These are phyloP conservation scores for roundworm (Caenorhabditis elegans) DNA, from an alignment of 1,140 invertebrate genomes.

Conservation along the genomic window DNA sequence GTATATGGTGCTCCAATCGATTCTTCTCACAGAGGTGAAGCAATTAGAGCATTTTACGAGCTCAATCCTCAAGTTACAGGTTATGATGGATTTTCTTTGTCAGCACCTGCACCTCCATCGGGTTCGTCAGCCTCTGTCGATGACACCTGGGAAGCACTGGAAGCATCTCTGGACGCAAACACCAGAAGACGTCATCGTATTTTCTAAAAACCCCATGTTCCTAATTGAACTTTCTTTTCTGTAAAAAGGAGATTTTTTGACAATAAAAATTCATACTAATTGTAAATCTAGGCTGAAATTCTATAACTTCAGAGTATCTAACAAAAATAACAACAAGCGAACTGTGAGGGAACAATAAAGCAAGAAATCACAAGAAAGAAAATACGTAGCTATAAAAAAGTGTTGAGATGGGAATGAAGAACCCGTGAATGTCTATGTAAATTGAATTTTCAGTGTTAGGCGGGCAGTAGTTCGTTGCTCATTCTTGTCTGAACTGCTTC, in stretches of 20 bases:
- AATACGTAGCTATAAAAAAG: not conserved
- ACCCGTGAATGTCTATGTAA: not conserved
- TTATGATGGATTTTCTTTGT: not conserved
- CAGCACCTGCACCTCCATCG: not conserved
- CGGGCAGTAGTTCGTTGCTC: slow-evolving; percentile 37
- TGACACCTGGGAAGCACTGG: slow-evolving; percentile 8
- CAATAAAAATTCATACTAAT: not conserved
- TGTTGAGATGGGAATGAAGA: not conserved
- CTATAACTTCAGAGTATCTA: not conserved
- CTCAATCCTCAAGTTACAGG: slow-evolving; percentile 8
- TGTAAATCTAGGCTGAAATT: not conserved
- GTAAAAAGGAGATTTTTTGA: not conserved
- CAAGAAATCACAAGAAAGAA: not conserved
- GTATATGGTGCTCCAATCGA: slow-evolving; percentile 13
- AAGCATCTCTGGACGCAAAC: not conserved
- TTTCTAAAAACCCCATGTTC: not conserved
- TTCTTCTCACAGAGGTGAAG: not conserved
- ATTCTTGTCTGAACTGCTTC: slow-evolving; percentile 42
- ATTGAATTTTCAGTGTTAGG: not conserved
- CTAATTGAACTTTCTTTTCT: not conserved
- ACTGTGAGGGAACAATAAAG: not conserved
- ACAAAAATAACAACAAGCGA: not conserved
- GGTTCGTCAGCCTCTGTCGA: not conserved
- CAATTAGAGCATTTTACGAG: not conserved
- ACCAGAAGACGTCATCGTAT: slow-evolving; percentile 3